These are phyloP conservation scores for Cyanistes caeruleus DNA, from an alignment of 2,113 vertebrate genomes.

Conservation along the genomic window DNA sequence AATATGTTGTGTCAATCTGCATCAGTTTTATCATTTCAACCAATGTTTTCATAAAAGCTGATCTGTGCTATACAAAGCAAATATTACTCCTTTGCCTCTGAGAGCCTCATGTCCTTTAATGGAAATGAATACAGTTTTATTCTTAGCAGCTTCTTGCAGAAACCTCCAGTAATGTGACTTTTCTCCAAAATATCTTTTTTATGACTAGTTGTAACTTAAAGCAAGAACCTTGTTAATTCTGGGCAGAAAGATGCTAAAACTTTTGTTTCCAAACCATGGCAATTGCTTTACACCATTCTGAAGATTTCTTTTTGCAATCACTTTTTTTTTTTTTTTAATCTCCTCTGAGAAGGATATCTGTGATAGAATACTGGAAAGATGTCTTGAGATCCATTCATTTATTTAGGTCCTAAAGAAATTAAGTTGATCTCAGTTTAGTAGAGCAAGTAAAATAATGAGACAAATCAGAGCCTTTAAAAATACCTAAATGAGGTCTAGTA, in stretches of 20 bases:
- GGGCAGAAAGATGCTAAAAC: neutral
- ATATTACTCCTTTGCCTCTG: neutral
- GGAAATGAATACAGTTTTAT: conserved; percentile 10
- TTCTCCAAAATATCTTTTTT: neutral
- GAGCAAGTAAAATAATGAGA: neutral
- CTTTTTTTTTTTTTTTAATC: neutral
- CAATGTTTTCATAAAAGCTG: neutral
- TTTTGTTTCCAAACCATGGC: neutral
- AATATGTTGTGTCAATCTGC: neutral
- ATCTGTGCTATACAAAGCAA: neutral
- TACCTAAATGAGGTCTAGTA: neutral
- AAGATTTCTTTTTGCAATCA: neutral
- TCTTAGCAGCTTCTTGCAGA: conserved; percentile 21
- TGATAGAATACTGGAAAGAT: neutral
- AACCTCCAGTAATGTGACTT: neutral
- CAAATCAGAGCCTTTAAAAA: neutral
- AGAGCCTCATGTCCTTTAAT: conserved; percentile 7
- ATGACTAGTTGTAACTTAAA: neutral
- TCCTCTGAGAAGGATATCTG: neutral
- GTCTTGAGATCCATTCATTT: neutral
- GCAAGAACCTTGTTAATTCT: neutral
- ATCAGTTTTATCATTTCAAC: neutral
- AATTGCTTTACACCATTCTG: neutral
- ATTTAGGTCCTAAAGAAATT: neutral
- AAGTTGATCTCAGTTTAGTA: neutral